Evolutionary conservation across 2,113 vertebrate genomes (phyloP).

Genomic region (Maccullochella peelii): DNA sequence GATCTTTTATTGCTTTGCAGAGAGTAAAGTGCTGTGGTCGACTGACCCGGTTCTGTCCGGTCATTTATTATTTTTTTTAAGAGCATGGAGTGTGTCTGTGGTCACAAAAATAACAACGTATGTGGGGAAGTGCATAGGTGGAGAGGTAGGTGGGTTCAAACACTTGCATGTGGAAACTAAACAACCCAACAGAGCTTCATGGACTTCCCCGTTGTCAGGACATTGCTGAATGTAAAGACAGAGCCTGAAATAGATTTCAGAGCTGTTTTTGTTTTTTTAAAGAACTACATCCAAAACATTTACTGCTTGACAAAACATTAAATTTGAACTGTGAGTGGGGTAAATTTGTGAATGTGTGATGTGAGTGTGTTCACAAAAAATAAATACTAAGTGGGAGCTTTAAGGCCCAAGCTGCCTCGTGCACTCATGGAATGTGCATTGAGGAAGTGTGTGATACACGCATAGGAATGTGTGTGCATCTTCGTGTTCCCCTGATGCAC

Average conservation of each 20-base stretch:
- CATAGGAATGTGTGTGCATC: conserved; percentile 67
- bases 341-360: conserved; percentile 69
- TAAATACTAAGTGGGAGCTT: conserved; percentile 76
- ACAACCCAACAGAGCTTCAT: conserved; percentile 62
- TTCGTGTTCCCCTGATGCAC: conserved; percentile 58
- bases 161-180: conserved; percentile 72
- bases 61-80: conserved; percentile 59
- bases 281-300: conserved; percentile 38
- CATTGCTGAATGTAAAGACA: conserved; percentile 30
- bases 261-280: not conserved
- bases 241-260: conserved; percentile 27
- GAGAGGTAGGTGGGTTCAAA: conserved; percentile 84
- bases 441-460: conserved; percentile 70
- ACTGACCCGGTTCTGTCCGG: conserved; percentile 57
- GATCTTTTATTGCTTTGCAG: conserved; percentile 64
- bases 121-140: conserved; percentile 76
- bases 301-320: conserved; percentile 47
- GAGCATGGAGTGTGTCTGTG: conserved; percentile 74
- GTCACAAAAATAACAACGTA: conserved; percentile 65
- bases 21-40: conserved; percentile 80
- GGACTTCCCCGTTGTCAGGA: conserved; percentile 52
- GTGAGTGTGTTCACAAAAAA: conserved; percentile 74
- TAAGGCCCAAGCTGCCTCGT: conserved; percentile 67
- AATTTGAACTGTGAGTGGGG: conserved; percentile 49
- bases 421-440: conserved; percentile 71